Evolutionary conservation across 2,888 invertebrate species (phyloP), one percentile per base, ranked within the genome.

Genomic region (Archips xylosteana): DNA sequence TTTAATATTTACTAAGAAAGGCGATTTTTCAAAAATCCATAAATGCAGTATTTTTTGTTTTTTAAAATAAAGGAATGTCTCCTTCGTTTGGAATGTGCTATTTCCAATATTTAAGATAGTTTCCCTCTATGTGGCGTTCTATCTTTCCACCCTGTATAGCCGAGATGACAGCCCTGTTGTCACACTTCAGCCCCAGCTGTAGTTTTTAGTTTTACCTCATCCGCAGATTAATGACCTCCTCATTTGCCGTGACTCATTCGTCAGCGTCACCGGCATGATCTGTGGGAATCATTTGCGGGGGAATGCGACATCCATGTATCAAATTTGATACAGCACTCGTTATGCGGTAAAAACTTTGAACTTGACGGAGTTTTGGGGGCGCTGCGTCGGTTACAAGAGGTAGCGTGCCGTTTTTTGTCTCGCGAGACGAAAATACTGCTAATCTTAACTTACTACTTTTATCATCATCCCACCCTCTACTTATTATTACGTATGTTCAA

Each of bases 261-360:
- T 13, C 66, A 12, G 15, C 62, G 64, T 39, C 39, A 10, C 34
- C 84, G 23, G 84, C 86, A 86, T 86, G 87, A 87, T 89, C 86
- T 87, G 87, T 88, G 87, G 81, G 81, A 83, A 89, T 83, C 86
- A 88, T 89, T 89, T 89, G 74, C 61, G 71, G 78, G 78, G 86
- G 89, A 85, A 90, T 87, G 88, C 76, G 81, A 79, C 82, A 80
- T 80, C 79, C 82, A 83, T 87, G 86, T 83, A 86, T 89, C 89
- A 87, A 87, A 91, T 92, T 89, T 87, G 89, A 88, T 86, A 89
- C 90, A 87, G 85, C 81, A 80, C 74, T 88, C 87, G 86, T 87
- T 88, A 86, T 70, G 79, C 61, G 77, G 85, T 85, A 89, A 89
- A 91, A 90, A 89, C 82, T 84, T 81, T 82, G 81, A 78, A 82